These are phyloP conservation scores for Pagetopsis macropterus DNA, from an alignment of 2,797 vertebrate species.

Conservation along the genomic window DNA sequence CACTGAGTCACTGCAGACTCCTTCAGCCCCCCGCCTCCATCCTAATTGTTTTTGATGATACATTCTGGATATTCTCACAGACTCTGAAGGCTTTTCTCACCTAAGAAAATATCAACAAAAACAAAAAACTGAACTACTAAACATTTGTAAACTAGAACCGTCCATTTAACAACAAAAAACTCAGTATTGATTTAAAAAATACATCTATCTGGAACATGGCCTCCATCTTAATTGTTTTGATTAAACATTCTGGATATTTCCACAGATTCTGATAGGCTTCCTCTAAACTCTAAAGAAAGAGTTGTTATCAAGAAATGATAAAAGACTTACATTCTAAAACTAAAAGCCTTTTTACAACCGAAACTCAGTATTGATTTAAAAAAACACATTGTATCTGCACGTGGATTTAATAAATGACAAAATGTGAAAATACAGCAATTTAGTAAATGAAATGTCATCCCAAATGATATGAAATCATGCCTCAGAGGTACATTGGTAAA, in stretches of 20 bases:
- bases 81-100: constrained; percentile 17
- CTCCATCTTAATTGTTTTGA: no score
- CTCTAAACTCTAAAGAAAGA: no score
- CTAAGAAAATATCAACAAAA: not conserved
- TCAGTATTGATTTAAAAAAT: constrained; percentile 28
- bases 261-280: no score
- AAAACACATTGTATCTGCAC: constrained; percentile 21
- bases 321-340: not conserved
- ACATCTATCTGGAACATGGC: not conserved
- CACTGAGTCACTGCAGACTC: constrained; percentile 85
- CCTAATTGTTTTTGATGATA: constrained; percentile 74
- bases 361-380: constrained; percentile 17
- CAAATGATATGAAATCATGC: constrained; percentile 72
- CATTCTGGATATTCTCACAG: not conserved
- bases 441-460: constrained; percentile 62
- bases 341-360: not conserved
- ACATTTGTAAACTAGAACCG: not conserved
- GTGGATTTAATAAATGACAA: constrained; percentile 9
- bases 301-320: not conserved
- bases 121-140: not conserved
- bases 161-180: not conserved
- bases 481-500: constrained; percentile 76
- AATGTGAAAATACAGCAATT: constrained; percentile 34
- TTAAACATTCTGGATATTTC: no score
- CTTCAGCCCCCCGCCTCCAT: constrained; percentile 70